Evolutionary conservation across 2,113 vertebrate genomes (phyloP).

Genomic region (Phrynocephalus versicolor): DNA sequence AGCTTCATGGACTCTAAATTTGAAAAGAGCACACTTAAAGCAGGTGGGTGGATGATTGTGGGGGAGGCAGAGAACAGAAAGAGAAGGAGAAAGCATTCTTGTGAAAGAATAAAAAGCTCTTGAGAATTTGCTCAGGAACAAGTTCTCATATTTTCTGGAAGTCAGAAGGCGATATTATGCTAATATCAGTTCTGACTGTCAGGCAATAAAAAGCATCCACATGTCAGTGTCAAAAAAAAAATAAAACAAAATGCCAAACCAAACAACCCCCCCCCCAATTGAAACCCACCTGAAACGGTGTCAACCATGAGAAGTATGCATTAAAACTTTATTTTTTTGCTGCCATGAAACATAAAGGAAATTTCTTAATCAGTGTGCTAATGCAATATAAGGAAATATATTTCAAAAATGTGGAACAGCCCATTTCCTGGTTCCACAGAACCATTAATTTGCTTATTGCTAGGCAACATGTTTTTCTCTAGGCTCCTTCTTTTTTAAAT

Average conservation of each 20-base stretch:
- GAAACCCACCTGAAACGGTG: slow-evolving; percentile 67
- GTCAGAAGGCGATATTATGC: slow-evolving; percentile 68
- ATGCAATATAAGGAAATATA: background rate
- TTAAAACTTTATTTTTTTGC: slow-evolving; percentile 28
- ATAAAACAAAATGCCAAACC: too few species aligned
- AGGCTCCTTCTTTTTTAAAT: too few species aligned
- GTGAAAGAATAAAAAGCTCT: slow-evolving; percentile 58
- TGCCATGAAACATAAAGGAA: background rate
- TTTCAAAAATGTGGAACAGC: background rate
- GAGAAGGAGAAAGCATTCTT: slow-evolving; percentile 72
- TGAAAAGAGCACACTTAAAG: slow-evolving; percentile 71
- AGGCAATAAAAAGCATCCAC: slow-evolving; percentile 76
- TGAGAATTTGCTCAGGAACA: slow-evolving; percentile 59
- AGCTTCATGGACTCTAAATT: slow-evolving; percentile 78
- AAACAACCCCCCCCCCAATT: too few species aligned
- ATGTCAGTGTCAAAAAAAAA: slow-evolving; percentile 70
- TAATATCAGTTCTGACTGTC: slow-evolving; percentile 75
- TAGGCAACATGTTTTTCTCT: too few species aligned
- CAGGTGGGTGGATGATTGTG: slow-evolving; percentile 76
- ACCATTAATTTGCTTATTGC: too few species aligned
- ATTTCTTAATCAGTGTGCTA: background rate
- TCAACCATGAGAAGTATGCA: slow-evolving; percentile 55
- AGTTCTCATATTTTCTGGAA: slow-evolving; percentile 55
- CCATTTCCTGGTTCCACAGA: background rate
- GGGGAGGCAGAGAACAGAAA: slow-evolving; percentile 71